phyloP scores from a whole-genome alignment of 2,797 vertebrate species.

The Melanotaenia pygmaea region DNA sequence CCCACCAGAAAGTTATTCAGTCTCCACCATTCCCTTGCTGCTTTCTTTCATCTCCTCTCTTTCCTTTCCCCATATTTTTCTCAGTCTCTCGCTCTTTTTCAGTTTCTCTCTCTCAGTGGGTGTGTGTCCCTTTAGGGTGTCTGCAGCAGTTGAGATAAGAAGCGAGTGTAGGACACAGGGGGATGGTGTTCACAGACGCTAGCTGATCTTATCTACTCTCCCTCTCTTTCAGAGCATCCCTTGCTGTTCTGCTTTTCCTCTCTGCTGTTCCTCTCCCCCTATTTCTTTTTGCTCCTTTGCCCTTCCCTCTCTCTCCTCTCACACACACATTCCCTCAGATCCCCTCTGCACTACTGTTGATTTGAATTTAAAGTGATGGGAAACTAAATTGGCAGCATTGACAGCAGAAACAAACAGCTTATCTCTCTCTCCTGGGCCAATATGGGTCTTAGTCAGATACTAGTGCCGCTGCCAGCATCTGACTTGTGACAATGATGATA shows the following conservation, averaged over 20 bases:
- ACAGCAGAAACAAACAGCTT: conserved; percentile 83
- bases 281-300: conserved; percentile 50
- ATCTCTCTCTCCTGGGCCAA: conserved; percentile 79
- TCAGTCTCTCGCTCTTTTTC: conserved; percentile 35
- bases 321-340: conserved; percentile 66
- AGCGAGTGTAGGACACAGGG: conserved; percentile 84
- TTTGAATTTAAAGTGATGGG: conserved; percentile 82
- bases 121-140: conserved; percentile 84
- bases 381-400: conserved; percentile 82
- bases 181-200: conserved; percentile 87
- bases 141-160: conserved; percentile 85
- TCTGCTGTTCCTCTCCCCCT: conserved; percentile 58
- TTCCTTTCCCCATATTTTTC: conserved; percentile 41
- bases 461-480: conserved; percentile 72
- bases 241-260: conserved; percentile 59
- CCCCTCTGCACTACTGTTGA: conserved; percentile 77
- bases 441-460: conserved; percentile 79
- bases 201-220: conserved; percentile 81
- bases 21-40: conserved; percentile 64
- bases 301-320: conserved; percentile 37
- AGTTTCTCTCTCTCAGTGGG: conserved; percentile 66
- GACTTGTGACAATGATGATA: conserved; percentile 80
- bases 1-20: conserved; percentile 64
- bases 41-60: conserved; percentile 70
- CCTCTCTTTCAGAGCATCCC: conserved; percentile 56